These are phyloP conservation scores for Scaptodrosophila latifasciaeformis DNA, from an alignment of 2,888 invertebrate genomes.

Conservation along the genomic window DNA sequence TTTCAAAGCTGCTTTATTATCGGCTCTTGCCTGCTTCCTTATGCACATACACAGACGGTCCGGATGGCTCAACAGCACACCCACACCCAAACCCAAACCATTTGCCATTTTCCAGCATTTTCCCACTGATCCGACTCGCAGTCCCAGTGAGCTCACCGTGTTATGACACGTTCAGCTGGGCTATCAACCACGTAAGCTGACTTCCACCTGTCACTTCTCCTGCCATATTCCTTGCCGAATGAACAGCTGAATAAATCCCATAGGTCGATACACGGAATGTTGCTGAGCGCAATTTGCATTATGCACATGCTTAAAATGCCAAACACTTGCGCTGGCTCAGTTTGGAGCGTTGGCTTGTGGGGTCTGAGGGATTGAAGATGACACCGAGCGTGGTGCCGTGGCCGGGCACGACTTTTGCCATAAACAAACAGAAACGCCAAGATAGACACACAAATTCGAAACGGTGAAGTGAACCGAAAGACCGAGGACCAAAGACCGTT, in stretches of 20 bases:
- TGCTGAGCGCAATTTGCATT: conserved; percentile 55
- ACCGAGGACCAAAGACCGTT: conserved; percentile 32
- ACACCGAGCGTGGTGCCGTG: not conserved
- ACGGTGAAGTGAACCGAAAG: not conserved
- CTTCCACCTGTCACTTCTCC: conserved; percentile 48
- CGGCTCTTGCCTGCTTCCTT: conserved; percentile 13
- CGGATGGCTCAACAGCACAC: no score
- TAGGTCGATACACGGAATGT: conserved; percentile 1
- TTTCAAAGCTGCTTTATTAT: not conserved
- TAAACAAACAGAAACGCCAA: conserved; percentile 25
- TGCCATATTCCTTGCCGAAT: conserved; percentile 60
- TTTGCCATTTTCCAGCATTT: no score
- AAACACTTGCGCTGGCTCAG: conserved; percentile 44
- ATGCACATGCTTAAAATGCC: conserved; percentile 66
- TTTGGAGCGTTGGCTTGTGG: not conserved
- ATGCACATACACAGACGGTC: conserved; percentile 19
- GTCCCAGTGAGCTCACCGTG: conserved; percentile 1
- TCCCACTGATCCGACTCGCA: not conserved
- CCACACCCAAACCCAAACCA: no score
- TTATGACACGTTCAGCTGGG: conserved; percentile 44
- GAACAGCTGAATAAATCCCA: conserved; percentile 28
- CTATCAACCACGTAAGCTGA: conserved; percentile 43
- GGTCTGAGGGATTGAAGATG: conserved; percentile 1
- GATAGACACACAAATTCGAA: not conserved
- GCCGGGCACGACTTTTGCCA: conserved; percentile 1